Conservation (phyloP, 92 coral and sea anemone species). For the Umimayanthus kanabou region DNA sequence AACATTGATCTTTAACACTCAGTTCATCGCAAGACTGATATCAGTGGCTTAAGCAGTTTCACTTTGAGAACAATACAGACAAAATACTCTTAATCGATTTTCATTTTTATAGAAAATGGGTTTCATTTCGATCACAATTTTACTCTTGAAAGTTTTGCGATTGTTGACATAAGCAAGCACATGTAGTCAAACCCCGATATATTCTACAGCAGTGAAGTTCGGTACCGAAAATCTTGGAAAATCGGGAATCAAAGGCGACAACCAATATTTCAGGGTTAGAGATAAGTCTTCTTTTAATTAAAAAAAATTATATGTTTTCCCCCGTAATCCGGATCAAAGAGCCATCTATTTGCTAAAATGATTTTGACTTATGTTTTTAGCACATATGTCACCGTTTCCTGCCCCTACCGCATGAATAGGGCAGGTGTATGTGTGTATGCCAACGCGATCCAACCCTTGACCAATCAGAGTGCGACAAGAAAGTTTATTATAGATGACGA, state of each 20-base stretch:
- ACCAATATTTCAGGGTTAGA: not conserved
- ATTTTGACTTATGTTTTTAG: not conserved
- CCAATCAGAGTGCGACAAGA: not conserved
- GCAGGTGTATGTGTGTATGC: slow-evolving; percentile 2
- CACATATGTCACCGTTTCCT: not conserved
- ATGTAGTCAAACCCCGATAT: not conserved
- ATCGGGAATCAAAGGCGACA: too few species aligned
- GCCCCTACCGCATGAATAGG: not conserved
- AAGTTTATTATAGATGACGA: not conserved
- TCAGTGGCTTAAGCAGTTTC: not conserved
- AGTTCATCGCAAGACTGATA: not conserved
- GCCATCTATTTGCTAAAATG: not conserved
- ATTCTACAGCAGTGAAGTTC: not conserved
- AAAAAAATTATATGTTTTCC: not conserved
- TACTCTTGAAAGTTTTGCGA: not conserved
- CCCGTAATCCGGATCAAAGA: not conserved
- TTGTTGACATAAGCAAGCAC: not conserved
- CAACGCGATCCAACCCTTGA: not conserved
- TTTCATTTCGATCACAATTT: not conserved
- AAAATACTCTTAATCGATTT: not conserved
- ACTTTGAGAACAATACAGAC: not conserved
- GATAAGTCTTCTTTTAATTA: not conserved
- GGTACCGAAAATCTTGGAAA: not conserved
- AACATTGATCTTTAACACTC: not conserved
- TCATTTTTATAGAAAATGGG: not conserved